A percentile compares a stretch with the other conserved stretches of the same genome.
Conservation (phyloP, 2,888 invertebrate genomes). For the Melieria crassipennis region DNA sequence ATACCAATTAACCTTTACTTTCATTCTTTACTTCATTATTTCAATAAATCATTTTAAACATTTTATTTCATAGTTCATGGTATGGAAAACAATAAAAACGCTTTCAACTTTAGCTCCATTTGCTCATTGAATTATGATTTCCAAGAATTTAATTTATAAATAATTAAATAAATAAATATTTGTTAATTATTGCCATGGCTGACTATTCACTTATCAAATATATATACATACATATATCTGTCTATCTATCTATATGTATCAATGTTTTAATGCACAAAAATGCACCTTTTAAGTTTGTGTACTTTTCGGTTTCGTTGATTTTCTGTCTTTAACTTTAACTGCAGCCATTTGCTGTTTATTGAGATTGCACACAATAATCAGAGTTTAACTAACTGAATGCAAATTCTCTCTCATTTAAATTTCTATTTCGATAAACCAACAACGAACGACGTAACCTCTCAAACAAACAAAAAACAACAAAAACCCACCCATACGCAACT, state of each 20-base stretch:
- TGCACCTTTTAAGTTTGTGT: slow-evolving; percentile 25
- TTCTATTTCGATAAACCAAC: not conserved
- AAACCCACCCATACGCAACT: slow-evolving; percentile 39
- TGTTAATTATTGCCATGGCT: too few species aligned
- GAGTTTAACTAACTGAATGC: slow-evolving; percentile 11
- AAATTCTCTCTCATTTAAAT: not conserved
- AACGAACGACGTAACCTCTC: not conserved
- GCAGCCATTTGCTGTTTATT: slow-evolving; percentile 28
- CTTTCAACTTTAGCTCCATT: too few species aligned
- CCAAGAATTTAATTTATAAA: too few species aligned
- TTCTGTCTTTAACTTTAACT: slow-evolving; percentile 31
- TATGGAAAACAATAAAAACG: too few species aligned
- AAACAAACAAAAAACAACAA: slow-evolving; percentile 3
- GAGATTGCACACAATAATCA: not conserved
- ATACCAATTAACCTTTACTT: too few species aligned
- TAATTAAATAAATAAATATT: too few species aligned
- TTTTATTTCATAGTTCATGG: too few species aligned
- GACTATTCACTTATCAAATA: not conserved
- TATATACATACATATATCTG: not conserved
- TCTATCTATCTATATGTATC: not conserved
- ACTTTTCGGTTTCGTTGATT: not conserved
- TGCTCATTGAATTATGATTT: too few species aligned
- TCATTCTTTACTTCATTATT: too few species aligned
- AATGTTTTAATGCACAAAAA: slow-evolving; percentile 19
- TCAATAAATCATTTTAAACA: too few species aligned